Percentiles rank a stretch among this genome's conserved stretches.
Conservation (phyloP, 2,888 invertebrate genomes). For the Hyposoter dolosus region DNA sequence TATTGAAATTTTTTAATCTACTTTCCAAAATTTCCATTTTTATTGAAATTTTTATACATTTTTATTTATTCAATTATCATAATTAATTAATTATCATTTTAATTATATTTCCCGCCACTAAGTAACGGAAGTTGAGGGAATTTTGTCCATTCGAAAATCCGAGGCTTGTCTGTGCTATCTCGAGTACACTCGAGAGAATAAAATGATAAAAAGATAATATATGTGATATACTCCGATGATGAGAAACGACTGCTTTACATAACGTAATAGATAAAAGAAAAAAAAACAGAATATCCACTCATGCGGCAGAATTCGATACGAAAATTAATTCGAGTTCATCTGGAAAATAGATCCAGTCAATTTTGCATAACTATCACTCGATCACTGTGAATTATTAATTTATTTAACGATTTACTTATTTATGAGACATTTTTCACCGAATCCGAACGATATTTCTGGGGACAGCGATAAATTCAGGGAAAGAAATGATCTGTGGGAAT, state of each 20-base stretch:
- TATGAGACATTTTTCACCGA: not conserved
- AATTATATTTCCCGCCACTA: not conserved
- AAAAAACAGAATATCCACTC: not conserved
- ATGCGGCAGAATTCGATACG: not conserved
- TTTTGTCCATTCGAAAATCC: not conserved
- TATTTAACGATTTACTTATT: not conserved
- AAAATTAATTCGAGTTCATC: not conserved
- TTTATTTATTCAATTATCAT: too few relatives aligned
- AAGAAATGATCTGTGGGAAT: too few relatives aligned
- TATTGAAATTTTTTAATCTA: too few relatives aligned
- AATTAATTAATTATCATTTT: too few relatives aligned
- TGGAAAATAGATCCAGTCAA: not conserved
- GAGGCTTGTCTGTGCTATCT: not conserved
- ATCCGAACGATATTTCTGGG: not conserved
- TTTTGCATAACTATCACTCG: not conserved
- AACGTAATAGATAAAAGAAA: not conserved
- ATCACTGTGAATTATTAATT: not conserved
- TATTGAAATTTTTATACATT: too few relatives aligned
- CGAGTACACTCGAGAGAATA: conserved; percentile 11
- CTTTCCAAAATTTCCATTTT: too few relatives aligned
- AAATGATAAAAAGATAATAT: conserved; percentile 6
- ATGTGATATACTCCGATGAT: not conserved
- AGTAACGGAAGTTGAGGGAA: not conserved
- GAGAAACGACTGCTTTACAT: not conserved
- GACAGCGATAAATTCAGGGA: too few relatives aligned